A percentile compares a stretch with the other conserved stretches of the same genome.
Evolutionary conservation across 2,888 invertebrate species (phyloP).

Genomic region (Hemicrepidius hirtus): DNA sequence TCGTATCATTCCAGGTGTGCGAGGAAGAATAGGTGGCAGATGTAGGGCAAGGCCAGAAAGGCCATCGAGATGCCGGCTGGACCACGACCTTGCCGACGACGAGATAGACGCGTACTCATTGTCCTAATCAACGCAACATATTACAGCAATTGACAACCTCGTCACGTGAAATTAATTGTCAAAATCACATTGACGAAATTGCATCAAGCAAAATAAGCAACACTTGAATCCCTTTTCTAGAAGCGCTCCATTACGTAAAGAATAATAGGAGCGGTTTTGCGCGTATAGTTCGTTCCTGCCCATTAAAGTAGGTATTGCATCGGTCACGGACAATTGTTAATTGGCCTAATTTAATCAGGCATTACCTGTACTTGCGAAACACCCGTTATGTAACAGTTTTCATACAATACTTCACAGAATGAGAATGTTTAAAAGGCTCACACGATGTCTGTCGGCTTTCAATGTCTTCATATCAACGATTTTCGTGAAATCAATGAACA

Average conservation of each 20-base stretch:
- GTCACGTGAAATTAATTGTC: conserved; percentile 37
- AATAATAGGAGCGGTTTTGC: conserved; percentile 29
- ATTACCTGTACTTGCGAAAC: conserved; percentile 38
- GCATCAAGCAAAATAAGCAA: background rate
- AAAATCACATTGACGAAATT: conserved; percentile 21
- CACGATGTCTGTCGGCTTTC: background rate
- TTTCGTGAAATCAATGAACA: no score
- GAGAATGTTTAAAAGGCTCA: background rate
- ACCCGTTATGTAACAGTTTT: conserved; percentile 32
- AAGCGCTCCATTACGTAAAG: conserved; percentile 20
- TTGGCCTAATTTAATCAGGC: conserved; percentile 39
- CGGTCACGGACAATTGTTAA: conserved; percentile 35
- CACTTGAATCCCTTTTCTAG: conserved; percentile 2
- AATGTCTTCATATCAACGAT: no score
- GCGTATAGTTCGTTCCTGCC: conserved; percentile 25
- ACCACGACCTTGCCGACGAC: conserved; percentile 44
- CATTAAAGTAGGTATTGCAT: conserved; percentile 36
- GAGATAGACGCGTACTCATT: conserved; percentile 39
- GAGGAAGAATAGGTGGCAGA: conserved; percentile 39
- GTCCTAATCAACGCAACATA: conserved; percentile 29
- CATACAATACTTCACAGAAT: conserved; percentile 10
- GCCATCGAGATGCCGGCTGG: conserved; percentile 46
- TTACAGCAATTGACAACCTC: conserved; percentile 18
- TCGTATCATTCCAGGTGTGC: conserved; percentile 20
- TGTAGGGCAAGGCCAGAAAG: conserved; percentile 50